These are phyloP conservation scores for Scelioninae gen. 2 DNA, from an alignment of 2,888 invertebrate species.

Conservation along the genomic window DNA sequence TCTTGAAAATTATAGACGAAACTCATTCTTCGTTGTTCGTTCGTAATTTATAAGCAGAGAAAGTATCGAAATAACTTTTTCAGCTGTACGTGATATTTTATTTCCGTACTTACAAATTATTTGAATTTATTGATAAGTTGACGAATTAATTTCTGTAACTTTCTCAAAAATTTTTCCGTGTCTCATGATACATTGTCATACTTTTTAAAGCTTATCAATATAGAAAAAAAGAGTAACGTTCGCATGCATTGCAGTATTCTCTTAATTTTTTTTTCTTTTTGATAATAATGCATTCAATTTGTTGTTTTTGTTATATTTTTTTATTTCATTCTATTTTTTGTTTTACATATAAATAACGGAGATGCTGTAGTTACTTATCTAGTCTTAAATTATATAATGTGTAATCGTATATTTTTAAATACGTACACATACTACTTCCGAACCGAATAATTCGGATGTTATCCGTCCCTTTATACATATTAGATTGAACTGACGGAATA, in stretches of 20 bases:
- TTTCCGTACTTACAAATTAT: conserved; percentile 29
- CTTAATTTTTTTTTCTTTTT: conserved; percentile 17
- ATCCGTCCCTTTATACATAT: conserved; percentile 46
- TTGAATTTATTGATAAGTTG: conserved; percentile 31
- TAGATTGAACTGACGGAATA: conserved; percentile 15
- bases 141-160: background rate
- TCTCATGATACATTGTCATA: background rate
- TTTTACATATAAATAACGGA: conserved; percentile 13
- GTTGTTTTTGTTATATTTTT: background rate
- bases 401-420: conserved; percentile 26
- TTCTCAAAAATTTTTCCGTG: background rate
- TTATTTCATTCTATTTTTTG: no score
- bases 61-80: background rate
- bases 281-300: conserved; percentile 6
- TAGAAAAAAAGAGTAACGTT: conserved; percentile 27
- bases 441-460: conserved; percentile 34
- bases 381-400: conserved; percentile 46
- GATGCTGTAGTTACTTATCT: conserved; percentile 46
- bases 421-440: conserved; percentile 16
- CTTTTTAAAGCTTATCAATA: conserved; percentile 26
- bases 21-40: background rate
- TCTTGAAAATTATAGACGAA: background rate
- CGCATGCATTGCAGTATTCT: conserved; percentile 31
- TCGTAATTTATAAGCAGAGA: background rate
- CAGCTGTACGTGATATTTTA: conserved; percentile 18